These are phyloP conservation scores for Porphyrio hochstetteri DNA, from an alignment of 2,113 vertebrate genomes.

Conservation along the genomic window DNA sequence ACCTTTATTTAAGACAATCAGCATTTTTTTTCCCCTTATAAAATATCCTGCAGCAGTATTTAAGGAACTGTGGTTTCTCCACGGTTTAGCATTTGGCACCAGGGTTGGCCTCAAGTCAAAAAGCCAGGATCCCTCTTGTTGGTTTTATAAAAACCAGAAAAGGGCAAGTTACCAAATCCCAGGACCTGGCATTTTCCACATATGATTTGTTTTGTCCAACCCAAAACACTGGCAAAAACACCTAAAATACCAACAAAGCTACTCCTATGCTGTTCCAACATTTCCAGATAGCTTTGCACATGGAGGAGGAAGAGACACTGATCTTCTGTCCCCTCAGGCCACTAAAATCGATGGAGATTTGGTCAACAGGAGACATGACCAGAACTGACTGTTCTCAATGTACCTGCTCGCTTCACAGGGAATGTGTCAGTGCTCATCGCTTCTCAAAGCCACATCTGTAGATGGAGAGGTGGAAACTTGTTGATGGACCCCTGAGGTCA, in stretches of 20 bases:
- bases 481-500: not conserved
- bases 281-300: not conserved
- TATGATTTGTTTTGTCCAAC: not conserved
- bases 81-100: not conserved
- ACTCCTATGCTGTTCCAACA: not conserved
- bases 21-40: not conserved
- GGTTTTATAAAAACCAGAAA: not conserved
- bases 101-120: not conserved
- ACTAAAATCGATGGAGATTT: not conserved
- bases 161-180: not conserved
- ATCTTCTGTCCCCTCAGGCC: not conserved
- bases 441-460: not conserved
- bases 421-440: accelerated
- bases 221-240: not conserved
- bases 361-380: not conserved
- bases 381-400: not conserved
- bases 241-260: not conserved
- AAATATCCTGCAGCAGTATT: not conserved
- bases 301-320: not conserved
- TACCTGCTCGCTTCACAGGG: not conserved
- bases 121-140: not conserved
- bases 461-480: not conserved
- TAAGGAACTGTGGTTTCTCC: not conserved
- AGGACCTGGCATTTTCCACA: not conserved
- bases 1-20: not conserved